Evolutionary conservation across 2,888 invertebrate genomes (phyloP), one percentile per base, ranked within the genome.

Genomic region (Esperia sulphurella): DNA sequence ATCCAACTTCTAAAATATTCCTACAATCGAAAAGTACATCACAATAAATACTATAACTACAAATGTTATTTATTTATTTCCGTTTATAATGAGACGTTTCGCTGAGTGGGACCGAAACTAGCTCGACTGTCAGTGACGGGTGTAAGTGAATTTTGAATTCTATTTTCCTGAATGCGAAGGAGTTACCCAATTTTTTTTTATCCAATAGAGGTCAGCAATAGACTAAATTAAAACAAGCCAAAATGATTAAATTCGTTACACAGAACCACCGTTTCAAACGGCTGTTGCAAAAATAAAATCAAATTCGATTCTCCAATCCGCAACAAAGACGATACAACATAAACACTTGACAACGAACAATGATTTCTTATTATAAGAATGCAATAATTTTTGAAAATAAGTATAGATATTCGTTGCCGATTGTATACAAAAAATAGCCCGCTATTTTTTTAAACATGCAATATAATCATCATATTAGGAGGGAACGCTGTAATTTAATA

Each of bases 11-110:
- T 70, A 67, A 58, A 66, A 65, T 61, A 64, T 68, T 61, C 65
- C 71, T 75, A 71, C 61, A 71, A 60, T 78, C 73, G 74, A 75
- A 21, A 75, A 76, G 71, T 79, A 83, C 79, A 84, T 83, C 81
- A 84, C 83, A 85, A 84, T 84, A 85, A 85, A 85, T 83, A 86
- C 74, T 85, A 83, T 75, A 62, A 63, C 83, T 83, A 84, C 75
- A 58, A 66, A 45, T 49, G 31, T 45, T 45, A 61, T 67, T 65
- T 57, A 6, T 62, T 63, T 63, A 63, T 51, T 21, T 21, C 5
- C 49, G 56, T 58, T 54, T 54, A 57, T 49, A 54, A 53, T 41
- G 58, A 57, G 55, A 61, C 50, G 35, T 45, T 13, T 41, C 45
- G 44, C 41, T 8, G 37, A 29, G 46, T 37, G 43, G 38, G 39